Percentiles rank a stretch among this genome's conserved stretches.
These are phyloP conservation scores for Typhlichthys eigenmanni DNA, from an alignment of 2,797 vertebrate genomes.

Conservation along the genomic window DNA sequence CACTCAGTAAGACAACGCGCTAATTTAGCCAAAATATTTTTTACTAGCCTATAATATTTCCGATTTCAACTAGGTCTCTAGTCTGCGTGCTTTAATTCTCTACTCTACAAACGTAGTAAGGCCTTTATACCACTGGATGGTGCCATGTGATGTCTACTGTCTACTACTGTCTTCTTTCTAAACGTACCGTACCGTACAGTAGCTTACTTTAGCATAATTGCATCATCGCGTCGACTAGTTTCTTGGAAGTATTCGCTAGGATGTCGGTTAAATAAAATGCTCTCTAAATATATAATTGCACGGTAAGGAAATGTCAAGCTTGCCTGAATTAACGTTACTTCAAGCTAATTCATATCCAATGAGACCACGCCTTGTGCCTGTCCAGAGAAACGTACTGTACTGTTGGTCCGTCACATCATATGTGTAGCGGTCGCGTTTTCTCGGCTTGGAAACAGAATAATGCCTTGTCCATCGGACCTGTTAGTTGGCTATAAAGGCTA, in stretches of 20 bases:
- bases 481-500: constrained; percentile 50
- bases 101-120: neutral
- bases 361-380: constrained; percentile 71
- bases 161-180: neutral
- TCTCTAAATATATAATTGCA: too few relatives aligned
- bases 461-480: constrained; percentile 11
- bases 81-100: neutral
- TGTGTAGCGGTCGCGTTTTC: constrained; percentile 42
- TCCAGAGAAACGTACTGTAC: constrained; percentile 34
- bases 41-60: neutral
- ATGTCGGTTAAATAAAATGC: too few relatives aligned
- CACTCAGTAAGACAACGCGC: too few relatives aligned
- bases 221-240: neutral
- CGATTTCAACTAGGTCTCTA: neutral
- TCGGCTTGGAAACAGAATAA: constrained; percentile 21
- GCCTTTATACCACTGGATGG: constrained; percentile 38
- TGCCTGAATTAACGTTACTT: too few relatives aligned
- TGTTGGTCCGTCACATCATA: constrained; percentile 35
- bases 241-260: neutral
- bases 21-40: neutral
- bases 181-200: neutral
- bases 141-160: constrained; percentile 22
- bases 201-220: too few relatives aligned
- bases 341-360: constrained; percentile 70
- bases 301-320: too few relatives aligned